Conservation (phyloP, 2,797 vertebrate species). For the Poecilia gillii region DNA sequence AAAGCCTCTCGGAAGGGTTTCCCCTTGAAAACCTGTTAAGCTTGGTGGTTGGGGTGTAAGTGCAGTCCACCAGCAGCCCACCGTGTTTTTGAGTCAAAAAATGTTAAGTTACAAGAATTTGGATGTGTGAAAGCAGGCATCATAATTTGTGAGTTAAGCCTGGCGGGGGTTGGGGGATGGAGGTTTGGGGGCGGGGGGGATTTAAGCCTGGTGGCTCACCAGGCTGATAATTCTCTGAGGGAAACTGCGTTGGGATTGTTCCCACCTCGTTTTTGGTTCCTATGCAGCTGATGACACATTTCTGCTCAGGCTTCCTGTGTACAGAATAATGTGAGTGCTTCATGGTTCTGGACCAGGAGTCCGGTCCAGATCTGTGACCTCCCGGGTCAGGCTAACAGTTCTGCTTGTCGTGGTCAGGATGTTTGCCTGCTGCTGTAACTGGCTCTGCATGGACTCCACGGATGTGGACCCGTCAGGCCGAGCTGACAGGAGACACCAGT, state of each 20-base stretch:
- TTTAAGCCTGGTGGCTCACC: too few relatives aligned
- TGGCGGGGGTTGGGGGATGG: too few relatives aligned
- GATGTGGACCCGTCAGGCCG: slow-evolving; percentile 69
- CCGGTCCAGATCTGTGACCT: background rate
- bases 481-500: slow-evolving; percentile 69
- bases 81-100: too few relatives aligned
- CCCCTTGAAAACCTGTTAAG: too few relatives aligned
- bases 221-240: too few relatives aligned
- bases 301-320: background rate
- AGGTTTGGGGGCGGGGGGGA: too few relatives aligned
- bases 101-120: too few relatives aligned
- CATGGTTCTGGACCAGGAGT: background rate
- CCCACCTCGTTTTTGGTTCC: background rate
- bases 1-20: too few relatives aligned
- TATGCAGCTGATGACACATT: background rate
- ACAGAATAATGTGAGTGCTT: background rate
- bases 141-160: too few relatives aligned
- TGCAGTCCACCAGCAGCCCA: too few relatives aligned
- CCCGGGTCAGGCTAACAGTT: background rate
- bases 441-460: slow-evolving; percentile 89
- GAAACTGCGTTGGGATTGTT: background rate
- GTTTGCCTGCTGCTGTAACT: slow-evolving; percentile 94
- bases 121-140: too few relatives aligned
- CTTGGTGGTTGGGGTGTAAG: too few relatives aligned
- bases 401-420: slow-evolving; percentile 64